Conservation (phyloP, 2,113 vertebrate species). For the Campylomormyrus tamandua region DNA sequence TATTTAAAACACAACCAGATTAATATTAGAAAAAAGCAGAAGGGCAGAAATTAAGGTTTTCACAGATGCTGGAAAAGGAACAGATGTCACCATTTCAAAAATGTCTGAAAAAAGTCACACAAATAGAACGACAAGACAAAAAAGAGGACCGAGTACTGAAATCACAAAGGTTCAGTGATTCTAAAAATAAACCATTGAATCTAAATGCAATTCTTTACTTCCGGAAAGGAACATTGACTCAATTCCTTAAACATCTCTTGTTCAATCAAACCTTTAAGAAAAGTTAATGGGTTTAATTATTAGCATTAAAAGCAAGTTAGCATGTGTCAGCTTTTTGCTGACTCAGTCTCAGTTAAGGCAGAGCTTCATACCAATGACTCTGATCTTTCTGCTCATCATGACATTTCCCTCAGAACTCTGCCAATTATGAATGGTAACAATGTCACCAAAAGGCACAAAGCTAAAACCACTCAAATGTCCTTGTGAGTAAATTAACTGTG, state of each 20-base stretch:
- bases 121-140: not conserved
- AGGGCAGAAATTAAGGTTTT: not conserved
- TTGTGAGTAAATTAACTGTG: not conserved
- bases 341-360: constrained; percentile 61
- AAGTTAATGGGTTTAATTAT: constrained; percentile 51
- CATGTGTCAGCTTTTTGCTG: constrained; percentile 54
- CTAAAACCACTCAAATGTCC: not conserved
- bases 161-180: not conserved
- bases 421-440: not conserved
- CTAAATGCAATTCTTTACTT: not conserved
- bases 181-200: not conserved
- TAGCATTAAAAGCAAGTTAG: constrained; percentile 54
- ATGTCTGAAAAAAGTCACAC: not conserved
- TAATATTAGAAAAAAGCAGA: not conserved
- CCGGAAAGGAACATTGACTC: not conserved
- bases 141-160: not conserved
- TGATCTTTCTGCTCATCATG: not conserved
- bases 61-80: not conserved
- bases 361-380: constrained; percentile 34
- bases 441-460: not conserved
- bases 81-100: not conserved
- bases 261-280: constrained; percentile 24
- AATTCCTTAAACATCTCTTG: not conserved
- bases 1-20: not conserved
- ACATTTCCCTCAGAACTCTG: not conserved